These are phyloP conservation scores for Genyomyrus donnyi DNA, from an alignment of 2,113 vertebrate species.

Conservation along the genomic window DNA sequence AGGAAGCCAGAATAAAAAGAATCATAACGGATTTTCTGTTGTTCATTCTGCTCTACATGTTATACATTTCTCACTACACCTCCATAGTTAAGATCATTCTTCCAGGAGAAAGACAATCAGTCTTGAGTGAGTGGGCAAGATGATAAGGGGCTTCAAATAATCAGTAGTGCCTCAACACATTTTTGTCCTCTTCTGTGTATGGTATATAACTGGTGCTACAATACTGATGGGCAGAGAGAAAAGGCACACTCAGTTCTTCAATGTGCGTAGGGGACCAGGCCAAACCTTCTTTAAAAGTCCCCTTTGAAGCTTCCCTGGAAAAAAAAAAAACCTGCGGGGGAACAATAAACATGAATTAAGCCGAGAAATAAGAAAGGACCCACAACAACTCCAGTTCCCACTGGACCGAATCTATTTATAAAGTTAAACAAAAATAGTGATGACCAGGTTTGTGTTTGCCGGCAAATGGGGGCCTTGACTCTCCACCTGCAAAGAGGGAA, in stretches of 20 bases:
- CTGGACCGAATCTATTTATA: conserved; percentile 4
- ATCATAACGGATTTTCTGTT: not conserved
- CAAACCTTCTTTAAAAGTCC: conserved; percentile 15
- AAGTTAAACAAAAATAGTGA: not conserved
- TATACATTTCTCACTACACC: not conserved
- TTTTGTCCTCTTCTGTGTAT: not conserved
- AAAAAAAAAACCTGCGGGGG: conserved; percentile 22
- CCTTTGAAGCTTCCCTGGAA: conserved; percentile 16
- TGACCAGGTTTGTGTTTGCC: not conserved
- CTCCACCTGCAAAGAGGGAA: conserved; percentile 1
- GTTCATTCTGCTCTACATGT: not conserved
- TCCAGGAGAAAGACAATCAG: not conserved
- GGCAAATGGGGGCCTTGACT: not conserved
- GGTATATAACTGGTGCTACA: not conserved
- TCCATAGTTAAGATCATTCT: not conserved
- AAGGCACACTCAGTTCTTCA: not conserved
- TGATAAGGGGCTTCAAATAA: not conserved
- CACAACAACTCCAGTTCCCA: not conserved
- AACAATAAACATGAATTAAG: conserved; percentile 16
- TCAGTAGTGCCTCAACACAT: not conserved
- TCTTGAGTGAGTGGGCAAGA: not conserved
- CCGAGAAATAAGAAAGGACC: conserved; percentile 5
- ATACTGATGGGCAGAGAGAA: not conserved
- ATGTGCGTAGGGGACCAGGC: conserved; percentile 32
- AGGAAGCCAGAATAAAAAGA: not conserved